Conservation (phyloP, 2,888 invertebrate species). For the Eilema depressum region DNA sequence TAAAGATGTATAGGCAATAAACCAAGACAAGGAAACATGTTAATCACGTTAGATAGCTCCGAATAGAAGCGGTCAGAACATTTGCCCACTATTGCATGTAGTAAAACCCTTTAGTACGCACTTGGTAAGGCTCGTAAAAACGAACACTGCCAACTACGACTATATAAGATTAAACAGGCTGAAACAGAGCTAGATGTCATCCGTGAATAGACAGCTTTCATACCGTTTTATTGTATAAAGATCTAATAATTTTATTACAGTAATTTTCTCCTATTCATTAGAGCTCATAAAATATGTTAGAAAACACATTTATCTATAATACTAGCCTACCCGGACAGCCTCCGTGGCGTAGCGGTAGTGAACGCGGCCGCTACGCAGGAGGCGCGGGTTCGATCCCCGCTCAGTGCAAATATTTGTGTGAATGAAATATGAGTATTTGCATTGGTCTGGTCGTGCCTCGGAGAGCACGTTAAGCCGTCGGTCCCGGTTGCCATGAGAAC, state of each 20-base stretch:
- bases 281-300: background rate
- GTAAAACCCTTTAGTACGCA: constrained; percentile 72
- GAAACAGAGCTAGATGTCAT: constrained; percentile 39
- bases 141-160: constrained; percentile 39
- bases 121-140: constrained; percentile 70
- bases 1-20: constrained; percentile 29
- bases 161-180: constrained; percentile 38
- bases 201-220: constrained; percentile 24
- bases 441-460: no score
- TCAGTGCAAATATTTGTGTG: no score
- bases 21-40: constrained; percentile 49
- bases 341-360: no score
- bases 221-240: background rate
- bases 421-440: no score
- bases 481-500: no score
- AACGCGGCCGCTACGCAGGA: no score
- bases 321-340: no score
- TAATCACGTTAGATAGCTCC: constrained; percentile 49
- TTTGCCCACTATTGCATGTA: constrained; percentile 50
- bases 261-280: background rate
- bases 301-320: background rate
- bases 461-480: no score
- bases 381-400: no score
- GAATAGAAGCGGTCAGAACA: constrained; percentile 43
- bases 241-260: background rate